Evolutionary conservation across 2,888 invertebrate genomes (phyloP).

Genomic region (Tetragnatha montana): DNA sequence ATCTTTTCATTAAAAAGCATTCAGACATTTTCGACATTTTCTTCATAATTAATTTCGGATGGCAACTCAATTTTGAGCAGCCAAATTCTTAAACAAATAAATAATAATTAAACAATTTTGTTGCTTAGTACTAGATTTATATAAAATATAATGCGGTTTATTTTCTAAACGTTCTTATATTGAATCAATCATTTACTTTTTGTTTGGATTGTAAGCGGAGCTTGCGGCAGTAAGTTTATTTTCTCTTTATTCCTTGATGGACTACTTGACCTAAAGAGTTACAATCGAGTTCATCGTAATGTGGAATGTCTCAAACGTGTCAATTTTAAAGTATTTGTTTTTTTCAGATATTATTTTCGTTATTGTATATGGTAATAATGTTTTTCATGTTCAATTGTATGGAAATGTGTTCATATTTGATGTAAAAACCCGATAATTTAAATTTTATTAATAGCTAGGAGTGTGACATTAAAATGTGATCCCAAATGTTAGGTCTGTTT

Average conservation of each 20-base stretch:
- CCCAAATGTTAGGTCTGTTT: too few species aligned
- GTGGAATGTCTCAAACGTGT: conserved; percentile 47
- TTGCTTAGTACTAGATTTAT: background rate
- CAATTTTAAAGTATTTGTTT: conserved; percentile 25
- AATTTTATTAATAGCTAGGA: too few species aligned
- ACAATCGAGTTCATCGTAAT: conserved; percentile 41
- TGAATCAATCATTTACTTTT: background rate
- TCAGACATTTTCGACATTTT: too few species aligned
- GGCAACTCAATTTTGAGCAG: background rate
- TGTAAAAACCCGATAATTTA: too few species aligned
- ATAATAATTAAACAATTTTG: background rate
- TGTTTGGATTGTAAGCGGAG: background rate
- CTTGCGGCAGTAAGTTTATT: background rate
- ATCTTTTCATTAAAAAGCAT: too few species aligned
- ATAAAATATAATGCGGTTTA: background rate
- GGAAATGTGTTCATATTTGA: too few species aligned
- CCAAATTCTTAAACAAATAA: conserved; percentile 21
- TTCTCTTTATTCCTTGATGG: background rate
- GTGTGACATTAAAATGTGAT: too few species aligned
- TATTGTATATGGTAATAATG: background rate
- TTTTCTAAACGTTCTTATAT: background rate
- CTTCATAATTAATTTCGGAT: background rate
- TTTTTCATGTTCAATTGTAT: background rate
- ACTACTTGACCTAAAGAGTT: conserved; percentile 30
- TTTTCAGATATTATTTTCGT: background rate